These are phyloP conservation scores for Emydocephalus ijimae DNA, from an alignment of 2,113 vertebrate genomes.

Conservation along the genomic window DNA sequence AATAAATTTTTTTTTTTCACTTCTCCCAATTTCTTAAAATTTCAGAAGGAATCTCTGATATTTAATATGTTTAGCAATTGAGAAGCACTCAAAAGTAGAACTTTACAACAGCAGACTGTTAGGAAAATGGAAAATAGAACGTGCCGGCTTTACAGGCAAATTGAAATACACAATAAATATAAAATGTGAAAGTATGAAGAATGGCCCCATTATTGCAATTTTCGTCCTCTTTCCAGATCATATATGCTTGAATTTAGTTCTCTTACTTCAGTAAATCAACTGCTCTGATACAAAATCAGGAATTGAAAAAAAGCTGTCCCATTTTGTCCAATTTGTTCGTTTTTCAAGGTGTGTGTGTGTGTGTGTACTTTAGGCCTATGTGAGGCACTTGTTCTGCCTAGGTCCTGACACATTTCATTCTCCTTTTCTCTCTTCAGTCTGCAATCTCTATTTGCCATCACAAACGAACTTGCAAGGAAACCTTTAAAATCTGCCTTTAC, in stretches of 20 bases:
- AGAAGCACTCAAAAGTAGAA: slow-evolving; percentile 21
- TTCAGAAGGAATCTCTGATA: background rate
- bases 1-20: background rate
- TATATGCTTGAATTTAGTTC: background rate
- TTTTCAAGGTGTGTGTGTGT: background rate
- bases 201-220: background rate
- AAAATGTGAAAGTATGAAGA: background rate
- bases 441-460: background rate
- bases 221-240: background rate
- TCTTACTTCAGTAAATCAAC: background rate
- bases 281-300: background rate
- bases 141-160: slow-evolving; percentile 10
- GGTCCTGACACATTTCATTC: background rate
- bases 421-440: background rate
- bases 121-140: background rate
- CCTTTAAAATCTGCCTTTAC: background rate
- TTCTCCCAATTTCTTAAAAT: background rate
- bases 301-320: background rate
- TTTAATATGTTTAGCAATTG: background rate
- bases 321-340: background rate
- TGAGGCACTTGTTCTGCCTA: background rate
- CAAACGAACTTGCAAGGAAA: background rate
- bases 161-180: background rate
- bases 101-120: slow-evolving; percentile 1
- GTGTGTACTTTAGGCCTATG: background rate